Conservation (phyloP, 2,888 invertebrate genomes). For the Synanthedon tipuliformis region DNA sequence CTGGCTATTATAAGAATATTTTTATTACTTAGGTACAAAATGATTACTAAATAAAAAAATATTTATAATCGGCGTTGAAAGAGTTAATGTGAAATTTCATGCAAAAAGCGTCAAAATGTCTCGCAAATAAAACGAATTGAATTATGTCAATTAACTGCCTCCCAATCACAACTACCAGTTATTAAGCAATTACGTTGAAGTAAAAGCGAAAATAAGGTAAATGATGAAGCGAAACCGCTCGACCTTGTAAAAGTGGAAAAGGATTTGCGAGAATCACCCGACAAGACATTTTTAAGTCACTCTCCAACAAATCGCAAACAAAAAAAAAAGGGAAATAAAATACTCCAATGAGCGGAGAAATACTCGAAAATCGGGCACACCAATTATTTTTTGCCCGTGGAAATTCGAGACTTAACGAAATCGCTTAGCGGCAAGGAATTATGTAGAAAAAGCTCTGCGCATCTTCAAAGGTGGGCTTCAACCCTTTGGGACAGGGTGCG, state of each 20-base stretch:
- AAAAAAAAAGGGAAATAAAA: slow-evolving; percentile 28
- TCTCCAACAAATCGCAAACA: slow-evolving; percentile 7
- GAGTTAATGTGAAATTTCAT: no score
- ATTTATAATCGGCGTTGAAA: no score
- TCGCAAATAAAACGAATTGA: not conserved
- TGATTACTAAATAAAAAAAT: no score
- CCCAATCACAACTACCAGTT: not conserved
- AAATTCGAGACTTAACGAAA: slow-evolving; percentile 68
- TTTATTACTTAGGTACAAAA: no score
- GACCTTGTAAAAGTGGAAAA: slow-evolving; percentile 13
- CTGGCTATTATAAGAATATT: no score
- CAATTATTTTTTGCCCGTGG: slow-evolving; percentile 65
- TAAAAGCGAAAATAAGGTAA: not conserved
- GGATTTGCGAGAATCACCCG: slow-evolving; percentile 22
- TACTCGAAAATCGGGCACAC: slow-evolving; percentile 52
- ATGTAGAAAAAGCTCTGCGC: slow-evolving; percentile 65
- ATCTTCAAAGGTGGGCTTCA: slow-evolving; percentile 66
- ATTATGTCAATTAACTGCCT: not conserved
- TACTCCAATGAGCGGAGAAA: slow-evolving; percentile 24
- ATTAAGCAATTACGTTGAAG: not conserved
- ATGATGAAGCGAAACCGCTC: not conserved
- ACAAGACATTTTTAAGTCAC: slow-evolving; percentile 20
- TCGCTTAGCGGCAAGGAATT: slow-evolving; percentile 64
- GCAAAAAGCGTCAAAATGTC: not conserved
- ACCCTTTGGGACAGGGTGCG: slow-evolving; percentile 42